Conservation (phyloP, 2,888 invertebrate genomes). For the Cheilosia vulpina region DNA sequence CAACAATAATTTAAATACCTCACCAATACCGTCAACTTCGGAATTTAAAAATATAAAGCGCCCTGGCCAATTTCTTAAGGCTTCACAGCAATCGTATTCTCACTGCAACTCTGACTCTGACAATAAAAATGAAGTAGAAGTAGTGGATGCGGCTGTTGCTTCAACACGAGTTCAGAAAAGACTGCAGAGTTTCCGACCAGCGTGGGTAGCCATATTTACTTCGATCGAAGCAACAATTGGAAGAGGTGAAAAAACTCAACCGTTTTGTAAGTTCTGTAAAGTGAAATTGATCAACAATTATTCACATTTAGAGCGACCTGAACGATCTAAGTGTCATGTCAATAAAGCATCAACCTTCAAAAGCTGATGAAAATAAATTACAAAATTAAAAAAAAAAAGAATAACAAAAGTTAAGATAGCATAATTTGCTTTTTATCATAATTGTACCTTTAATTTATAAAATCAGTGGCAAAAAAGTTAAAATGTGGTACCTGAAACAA, state of each 20-base stretch:
- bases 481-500: slow-evolving; percentile 32
- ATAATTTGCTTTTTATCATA: slow-evolving; percentile 14
- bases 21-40: no score
- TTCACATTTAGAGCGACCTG: neutral
- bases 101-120: neutral
- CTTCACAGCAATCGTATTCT: no score
- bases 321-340: neutral
- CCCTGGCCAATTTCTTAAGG: no score
- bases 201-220: no score
- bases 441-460: slow-evolving; percentile 13
- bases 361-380: neutral
- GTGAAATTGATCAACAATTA: neutral
- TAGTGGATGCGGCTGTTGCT: no score
- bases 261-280: slow-evolving; percentile 2
- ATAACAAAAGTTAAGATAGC: neutral
- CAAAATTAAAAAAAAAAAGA: neutral
- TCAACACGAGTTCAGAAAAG: no score
- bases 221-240: no score
- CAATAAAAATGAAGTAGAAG: no score
- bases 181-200: no score
- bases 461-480: slow-evolving; percentile 7
- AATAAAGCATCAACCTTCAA: neutral
- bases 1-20: no score
- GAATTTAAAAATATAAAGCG: no score
- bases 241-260: neutral